Evolutionary conservation across 1,140 invertebrate genomes (phyloP).

Genomic region (Potamilus streckersoni): DNA sequence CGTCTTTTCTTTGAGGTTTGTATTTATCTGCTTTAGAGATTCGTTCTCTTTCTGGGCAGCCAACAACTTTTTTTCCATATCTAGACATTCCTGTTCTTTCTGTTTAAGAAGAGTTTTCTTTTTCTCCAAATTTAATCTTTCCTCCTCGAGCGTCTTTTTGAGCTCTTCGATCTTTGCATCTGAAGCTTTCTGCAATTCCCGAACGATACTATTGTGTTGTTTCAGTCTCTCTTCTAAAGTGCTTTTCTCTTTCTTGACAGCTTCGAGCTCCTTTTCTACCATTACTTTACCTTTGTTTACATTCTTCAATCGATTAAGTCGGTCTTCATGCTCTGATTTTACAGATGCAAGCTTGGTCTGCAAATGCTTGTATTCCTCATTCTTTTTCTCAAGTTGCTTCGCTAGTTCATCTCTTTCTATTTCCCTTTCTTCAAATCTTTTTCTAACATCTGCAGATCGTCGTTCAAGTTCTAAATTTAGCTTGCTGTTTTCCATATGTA

Average conservation of each 20-base stretch:
- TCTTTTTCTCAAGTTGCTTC: constrained; percentile 3
- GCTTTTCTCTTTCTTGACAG: constrained; percentile 18
- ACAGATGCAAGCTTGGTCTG: constrained; percentile 10
- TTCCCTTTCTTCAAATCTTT: constrained; percentile 8
- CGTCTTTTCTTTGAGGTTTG: neutral
- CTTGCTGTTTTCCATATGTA: neutral
- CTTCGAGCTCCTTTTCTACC: neutral
- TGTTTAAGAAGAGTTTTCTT: constrained; percentile 14
- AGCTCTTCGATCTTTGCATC: too few species aligned
- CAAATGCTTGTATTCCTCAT: constrained; percentile 15
- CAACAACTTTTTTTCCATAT: constrained; percentile 15
- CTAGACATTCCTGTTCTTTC: constrained; percentile 12
- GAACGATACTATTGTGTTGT: constrained; percentile 2
- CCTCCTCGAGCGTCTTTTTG: too few species aligned
- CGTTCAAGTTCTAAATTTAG: neutral
- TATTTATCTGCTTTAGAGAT: constrained; percentile 8
- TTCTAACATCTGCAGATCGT: neutral
- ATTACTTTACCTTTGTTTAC: neutral
- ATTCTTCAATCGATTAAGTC: constrained; percentile 10
- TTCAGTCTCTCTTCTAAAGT: constrained; percentile 20
- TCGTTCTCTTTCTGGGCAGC: constrained; percentile 16
- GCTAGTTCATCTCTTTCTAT: constrained; percentile 14
- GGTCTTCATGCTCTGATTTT: constrained; percentile 18
- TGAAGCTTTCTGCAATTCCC: too few species aligned
- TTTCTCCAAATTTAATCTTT: neutral